Base-by-base conservation (phyloP, 2,797 vertebrate genomes). In the Typhlichthys eigenmanni region DNA sequence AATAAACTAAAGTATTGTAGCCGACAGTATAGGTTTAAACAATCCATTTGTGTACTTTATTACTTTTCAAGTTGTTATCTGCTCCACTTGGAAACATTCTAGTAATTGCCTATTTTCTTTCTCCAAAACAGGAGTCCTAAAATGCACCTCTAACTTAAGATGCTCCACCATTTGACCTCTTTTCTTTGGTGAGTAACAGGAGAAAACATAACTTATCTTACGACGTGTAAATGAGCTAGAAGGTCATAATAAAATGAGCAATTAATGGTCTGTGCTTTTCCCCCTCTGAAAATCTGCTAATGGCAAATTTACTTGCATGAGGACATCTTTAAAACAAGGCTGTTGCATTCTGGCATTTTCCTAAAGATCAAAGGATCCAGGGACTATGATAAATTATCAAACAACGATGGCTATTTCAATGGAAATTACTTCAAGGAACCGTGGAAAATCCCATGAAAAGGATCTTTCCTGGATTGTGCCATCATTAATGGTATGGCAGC, bases 281-380 rank as follows among this genome's bases (percentile, higher is more conserved):
- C 38, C n/a, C 3, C 43, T 13, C 38, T 60, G 50, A 68, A 58
- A 71, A 50, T 19, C 3, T 19, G 58, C 34, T 73, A 71, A 80
- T 53, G 46, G 29, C 58, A 55, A 24, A 63, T 19, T 52, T 59
- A 67, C 72, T 80, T 66, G 43, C 71, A 74, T 62, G 47, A 82
- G 65, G 24, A 4, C 3, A 55, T 13, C 7, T 77, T 74, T 74
- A 64, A 63, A 70, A 71, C 61, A 58, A 68, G 38, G 62, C 61
- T 68, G 64, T 68, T 75, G 58, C 59, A 61, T 77, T 80, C 66
- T 58, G 62, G 51, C 64, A 72, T 76, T 81, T 84, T 69, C 59
- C 54, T 24, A 50, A 76, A 72, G 85, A 79, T 87, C 49, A 85
- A 82, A 80, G 57, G 51, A 75, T 61, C 67, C 72, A 82, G 80